Evolutionary conservation across 2,797 vertebrate genomes (phyloP), one percentile per base, ranked within the genome.

Genomic region (Alfaro cultratus): DNA sequence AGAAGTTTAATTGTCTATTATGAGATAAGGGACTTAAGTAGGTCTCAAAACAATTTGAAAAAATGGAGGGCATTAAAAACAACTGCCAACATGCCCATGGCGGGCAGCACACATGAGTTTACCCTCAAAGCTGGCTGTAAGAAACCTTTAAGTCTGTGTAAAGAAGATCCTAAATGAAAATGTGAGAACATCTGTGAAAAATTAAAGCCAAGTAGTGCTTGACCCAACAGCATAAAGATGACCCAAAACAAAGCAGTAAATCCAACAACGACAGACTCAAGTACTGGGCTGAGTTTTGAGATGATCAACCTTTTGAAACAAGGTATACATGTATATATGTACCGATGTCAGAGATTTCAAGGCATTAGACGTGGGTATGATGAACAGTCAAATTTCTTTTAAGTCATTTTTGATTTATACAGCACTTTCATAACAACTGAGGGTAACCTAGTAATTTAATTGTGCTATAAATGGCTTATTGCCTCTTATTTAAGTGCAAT

Each of bases 1-100:
- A n/a, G 26, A 23, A 15, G 41, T 43, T 43, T 45, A 70, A 6
- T 23, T 13, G 21, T 68, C 21, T 41, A 43, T 43, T 41, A 41
- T 70, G n/a, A 6, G 23, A 43, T 13, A 12, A 68, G n/a, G 41
- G 39, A 70, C 13, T 15, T 15, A 70, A n/a, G 23, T 13, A 15
- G 41, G 36, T 68, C 36, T 70, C 67, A 43, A 70, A 43, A 70
- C 39, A 68, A 64, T 36, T 64, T 26, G 36, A 68, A 39, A 68
- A 68, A 41, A 21, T 36, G 62, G 8, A 39, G 62, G 62, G 18
- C 21, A 70, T 70, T 70, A 23, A 70, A 70, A 43, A 43, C 67
- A 70, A 70, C 21, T 26, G 39, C 67, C 39, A 13, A 26, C 67
- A 26, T 41, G 21, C 11, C 67, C 21, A 68, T 23, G 9, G 11